A percentile compares a stretch with the other conserved stretches of the same genome.
These are phyloP conservation scores for Synanthedon myopaeformis DNA, from an alignment of 2,888 invertebrate species.

Conservation along the genomic window DNA sequence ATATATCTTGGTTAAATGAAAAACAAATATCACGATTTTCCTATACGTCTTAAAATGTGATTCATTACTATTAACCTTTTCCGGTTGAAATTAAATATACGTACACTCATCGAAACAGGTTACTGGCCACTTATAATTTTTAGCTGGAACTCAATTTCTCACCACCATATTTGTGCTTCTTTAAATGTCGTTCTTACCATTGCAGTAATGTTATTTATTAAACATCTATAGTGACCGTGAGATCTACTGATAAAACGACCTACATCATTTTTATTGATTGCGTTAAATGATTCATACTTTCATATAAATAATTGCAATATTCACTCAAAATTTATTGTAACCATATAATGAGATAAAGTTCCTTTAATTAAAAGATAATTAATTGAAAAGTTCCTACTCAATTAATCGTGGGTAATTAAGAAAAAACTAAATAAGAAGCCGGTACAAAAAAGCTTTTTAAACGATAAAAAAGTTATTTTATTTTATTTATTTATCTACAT, in stretches of 20 bases:
- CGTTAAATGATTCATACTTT: background rate
- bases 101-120: background rate
- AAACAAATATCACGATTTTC: no score
- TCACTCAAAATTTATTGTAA: background rate
- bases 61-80: background rate
- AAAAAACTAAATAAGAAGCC: no score
- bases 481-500: no score
- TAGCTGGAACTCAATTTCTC: slow-evolving; percentile 18
- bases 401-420: no score
- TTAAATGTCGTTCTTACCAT: background rate
- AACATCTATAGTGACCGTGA: background rate
- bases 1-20: no score
- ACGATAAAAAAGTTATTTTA: no score
- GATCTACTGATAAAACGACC: background rate
- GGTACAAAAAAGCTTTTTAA: no score
- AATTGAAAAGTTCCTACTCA: no score
- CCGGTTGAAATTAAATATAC: background rate
- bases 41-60: no score
- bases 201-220: background rate
- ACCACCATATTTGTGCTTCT: background rate
- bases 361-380: no score
- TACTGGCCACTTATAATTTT: slow-evolving; percentile 11
- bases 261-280: background rate
- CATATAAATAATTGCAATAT: background rate
- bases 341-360: no score